Conservation (phyloP, 2,888 invertebrate genomes). For the Andrena dorsata region DNA sequence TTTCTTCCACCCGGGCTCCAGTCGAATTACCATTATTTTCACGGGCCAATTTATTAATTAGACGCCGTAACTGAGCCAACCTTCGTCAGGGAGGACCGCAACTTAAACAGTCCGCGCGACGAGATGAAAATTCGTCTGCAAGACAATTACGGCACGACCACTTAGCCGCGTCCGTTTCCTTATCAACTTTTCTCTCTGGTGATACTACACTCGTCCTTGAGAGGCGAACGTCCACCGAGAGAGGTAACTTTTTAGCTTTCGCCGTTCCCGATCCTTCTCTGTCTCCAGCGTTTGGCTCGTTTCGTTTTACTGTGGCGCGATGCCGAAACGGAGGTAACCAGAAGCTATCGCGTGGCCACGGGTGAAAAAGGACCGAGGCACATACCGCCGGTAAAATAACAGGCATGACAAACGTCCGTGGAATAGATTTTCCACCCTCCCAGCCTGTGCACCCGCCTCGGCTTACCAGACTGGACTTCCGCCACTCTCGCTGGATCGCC, state of each 20-base stretch:
- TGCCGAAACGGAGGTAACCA: constrained; percentile 53
- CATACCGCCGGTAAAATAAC: constrained; percentile 72
- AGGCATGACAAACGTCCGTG: constrained; percentile 75
- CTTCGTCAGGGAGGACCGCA: constrained; percentile 53
- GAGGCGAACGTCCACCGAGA: constrained; percentile 32
- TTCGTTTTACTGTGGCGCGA: not conserved
- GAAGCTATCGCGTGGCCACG: constrained; percentile 54
- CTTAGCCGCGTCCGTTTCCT: constrained; percentile 62
- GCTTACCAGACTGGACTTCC: constrained; percentile 80
- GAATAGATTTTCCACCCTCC: constrained; percentile 74
- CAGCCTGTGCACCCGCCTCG: constrained; percentile 27
- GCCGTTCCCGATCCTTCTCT: not conserved
- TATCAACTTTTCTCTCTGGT: constrained; percentile 42
- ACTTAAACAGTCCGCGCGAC: constrained; percentile 56
- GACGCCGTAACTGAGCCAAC: constrained; percentile 60
- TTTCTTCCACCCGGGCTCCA: constrained; percentile 5
- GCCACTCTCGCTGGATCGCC: constrained; percentile 68
- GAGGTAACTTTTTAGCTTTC: constrained; percentile 38
- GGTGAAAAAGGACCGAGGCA: constrained; percentile 71
- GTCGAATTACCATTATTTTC: constrained; percentile 52
- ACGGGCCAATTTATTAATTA: constrained; percentile 57
- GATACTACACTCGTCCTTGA: not conserved
- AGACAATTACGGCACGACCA: constrained; percentile 63
- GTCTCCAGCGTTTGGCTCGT: constrained; percentile 15
- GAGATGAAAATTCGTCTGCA: constrained; percentile 35